Conservation (phyloP, 2,797 vertebrate genomes). For the Lophius americanus region DNA sequence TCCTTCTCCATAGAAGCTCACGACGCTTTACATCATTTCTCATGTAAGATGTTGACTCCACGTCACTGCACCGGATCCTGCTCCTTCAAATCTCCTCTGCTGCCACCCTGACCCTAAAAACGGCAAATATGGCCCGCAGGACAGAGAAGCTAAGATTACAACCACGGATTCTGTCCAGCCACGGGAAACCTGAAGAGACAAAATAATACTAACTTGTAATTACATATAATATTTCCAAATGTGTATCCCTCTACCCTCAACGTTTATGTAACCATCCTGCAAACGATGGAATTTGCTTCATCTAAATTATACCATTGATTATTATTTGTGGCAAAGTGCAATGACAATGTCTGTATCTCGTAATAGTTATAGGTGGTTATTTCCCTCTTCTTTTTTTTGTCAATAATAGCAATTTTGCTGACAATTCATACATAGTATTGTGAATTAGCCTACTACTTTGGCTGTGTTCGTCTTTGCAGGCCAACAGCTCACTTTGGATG, state of each 20-base stretch:
- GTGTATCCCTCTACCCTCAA: conserved; percentile 64
- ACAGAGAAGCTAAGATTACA: background rate
- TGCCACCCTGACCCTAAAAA: conserved; percentile 84
- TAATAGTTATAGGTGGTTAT: conserved; percentile 79
- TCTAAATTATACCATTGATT: conserved; percentile 71
- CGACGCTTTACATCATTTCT: conserved; percentile 95
- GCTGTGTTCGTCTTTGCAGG: conserved; percentile 72
- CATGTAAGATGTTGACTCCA: conserved; percentile 97
- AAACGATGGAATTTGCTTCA: conserved; percentile 66
- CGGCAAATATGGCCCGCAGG: background rate
- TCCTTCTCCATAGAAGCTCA: conserved; percentile 90
- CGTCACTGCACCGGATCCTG: conserved; percentile 95
- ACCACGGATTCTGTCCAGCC: conserved; percentile 23
- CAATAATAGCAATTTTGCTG: conserved; percentile 72
- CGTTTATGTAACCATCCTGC: conserved; percentile 75
- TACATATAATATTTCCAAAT: conserved; percentile 62
- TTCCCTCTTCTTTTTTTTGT: conserved; percentile 65
- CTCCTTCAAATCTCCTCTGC: conserved; percentile 93
- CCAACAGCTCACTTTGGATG: conserved; percentile 73
- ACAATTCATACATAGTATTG: conserved; percentile 71
- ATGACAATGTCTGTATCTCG: conserved; percentile 88
- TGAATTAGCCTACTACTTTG: conserved; percentile 68
- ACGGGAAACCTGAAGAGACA: conserved; percentile 19
- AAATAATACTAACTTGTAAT: conserved; percentile 66
- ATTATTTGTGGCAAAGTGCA: conserved; percentile 96